Percentiles rank a stretch among this genome's conserved stretches.
Evolutionary conservation across 1,140 invertebrate species (phyloP).

Genomic region (Thereuonema tuberculata): DNA sequence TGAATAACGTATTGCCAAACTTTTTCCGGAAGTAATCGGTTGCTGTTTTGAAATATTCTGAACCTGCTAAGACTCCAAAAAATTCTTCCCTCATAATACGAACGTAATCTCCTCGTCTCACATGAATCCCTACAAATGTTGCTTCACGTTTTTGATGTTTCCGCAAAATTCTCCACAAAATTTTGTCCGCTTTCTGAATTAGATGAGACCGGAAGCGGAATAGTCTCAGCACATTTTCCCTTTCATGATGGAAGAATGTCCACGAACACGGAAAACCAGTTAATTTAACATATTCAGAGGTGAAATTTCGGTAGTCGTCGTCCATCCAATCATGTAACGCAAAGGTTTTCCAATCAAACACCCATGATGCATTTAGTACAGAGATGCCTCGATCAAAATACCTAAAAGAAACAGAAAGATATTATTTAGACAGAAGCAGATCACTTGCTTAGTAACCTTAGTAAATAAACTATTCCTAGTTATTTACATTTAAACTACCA

Average conservation of each 20-base stretch:
- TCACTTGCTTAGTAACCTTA: no score
- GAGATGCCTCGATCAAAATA: no score
- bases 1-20: slow-evolving; percentile 36
- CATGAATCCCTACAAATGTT: slow-evolving; percentile 40
- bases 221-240: neutral
- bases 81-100: slow-evolving; percentile 40
- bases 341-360: neutral
- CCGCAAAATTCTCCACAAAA: neutral
- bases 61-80: slow-evolving; percentile 35
- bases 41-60: slow-evolving; percentile 39
- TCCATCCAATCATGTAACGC: slow-evolving; percentile 2
- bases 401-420: no score
- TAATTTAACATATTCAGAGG: neutral
- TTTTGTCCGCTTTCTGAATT: neutral
- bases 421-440: no score
- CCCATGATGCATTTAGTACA: no score
- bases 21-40: slow-evolving; percentile 41
- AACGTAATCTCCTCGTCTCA: slow-evolving; percentile 44
- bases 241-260: slow-evolving; percentile 11
- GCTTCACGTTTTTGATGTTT: neutral
- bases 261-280: slow-evolving; percentile 1
- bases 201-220: neutral
- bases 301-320: neutral
- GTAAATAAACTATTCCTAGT: no score
- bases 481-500: no score